Percentiles rank a stretch among this genome's conserved stretches.
phyloP scores from a whole-genome alignment of 2,888 invertebrate genomes.

The Diarsia rubi region DNA sequence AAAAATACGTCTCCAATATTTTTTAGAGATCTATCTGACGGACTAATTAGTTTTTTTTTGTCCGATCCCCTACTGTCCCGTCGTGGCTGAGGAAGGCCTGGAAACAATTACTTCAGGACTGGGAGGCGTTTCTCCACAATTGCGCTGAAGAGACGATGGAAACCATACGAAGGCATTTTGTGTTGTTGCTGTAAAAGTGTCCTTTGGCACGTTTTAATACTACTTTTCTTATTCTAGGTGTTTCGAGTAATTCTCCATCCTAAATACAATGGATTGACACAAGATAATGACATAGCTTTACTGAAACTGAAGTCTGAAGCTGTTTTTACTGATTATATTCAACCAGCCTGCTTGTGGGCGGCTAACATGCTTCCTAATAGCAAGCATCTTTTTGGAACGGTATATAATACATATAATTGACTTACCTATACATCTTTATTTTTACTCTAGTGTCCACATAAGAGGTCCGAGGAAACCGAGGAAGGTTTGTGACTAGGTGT shows the following conservation, averaged over 20 bases:
- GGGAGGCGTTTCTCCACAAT: no score
- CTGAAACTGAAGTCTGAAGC: slow-evolving; percentile 76
- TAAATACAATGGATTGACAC: slow-evolving; percentile 55
- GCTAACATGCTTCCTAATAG: neutral
- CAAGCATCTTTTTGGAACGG: neutral
- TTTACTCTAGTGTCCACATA: neutral
- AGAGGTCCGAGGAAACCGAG: no score
- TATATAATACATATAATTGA: neutral
- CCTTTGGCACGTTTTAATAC: neutral
- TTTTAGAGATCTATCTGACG: no score
- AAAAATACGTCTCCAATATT: no score
- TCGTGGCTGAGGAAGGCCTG: no score
- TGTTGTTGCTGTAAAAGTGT: neutral
- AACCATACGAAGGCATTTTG: neutral
- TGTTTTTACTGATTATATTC: slow-evolving; percentile 75
- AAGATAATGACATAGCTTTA: slow-evolving; percentile 78
- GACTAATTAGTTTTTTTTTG: no score
- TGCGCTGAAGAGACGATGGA: no score
- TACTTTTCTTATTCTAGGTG: slow-evolving; percentile 64
- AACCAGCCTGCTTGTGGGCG: slow-evolving; percentile 81
- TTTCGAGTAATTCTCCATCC: slow-evolving; percentile 74
- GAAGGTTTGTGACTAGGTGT: neutral
- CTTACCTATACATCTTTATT: neutral
- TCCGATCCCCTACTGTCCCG: no score
- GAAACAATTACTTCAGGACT: no score